Conservation (phyloP, 2,113 vertebrate species). For the Pelecanus crispus region DNA sequence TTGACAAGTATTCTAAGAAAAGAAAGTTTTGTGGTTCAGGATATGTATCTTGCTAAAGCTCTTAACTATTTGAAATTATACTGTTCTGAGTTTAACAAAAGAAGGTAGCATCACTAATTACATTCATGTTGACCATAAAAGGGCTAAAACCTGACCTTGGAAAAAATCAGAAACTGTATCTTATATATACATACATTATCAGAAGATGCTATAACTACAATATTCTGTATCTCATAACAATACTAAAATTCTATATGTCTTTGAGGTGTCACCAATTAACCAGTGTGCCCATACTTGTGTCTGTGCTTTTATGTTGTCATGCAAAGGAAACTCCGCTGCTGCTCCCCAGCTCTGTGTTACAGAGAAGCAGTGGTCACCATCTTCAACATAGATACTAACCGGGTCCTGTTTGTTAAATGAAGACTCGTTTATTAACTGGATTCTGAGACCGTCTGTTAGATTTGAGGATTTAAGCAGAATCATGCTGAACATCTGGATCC, state of each 20-base stretch:
- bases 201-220: not conserved
- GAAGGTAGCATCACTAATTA: not conserved
- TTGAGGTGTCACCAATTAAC: not conserved
- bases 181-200: not conserved
- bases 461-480: not conserved
- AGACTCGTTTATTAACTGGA: not conserved
- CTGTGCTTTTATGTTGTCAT: not conserved
- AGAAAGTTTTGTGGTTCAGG: not conserved
- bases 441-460: not conserved
- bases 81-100: not conserved
- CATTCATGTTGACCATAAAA: not conserved
- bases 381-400: not conserved
- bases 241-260: not conserved
- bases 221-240: not conserved
- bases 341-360: not conserved
- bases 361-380: not conserved
- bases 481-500: not conserved
- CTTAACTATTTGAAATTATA: not conserved
- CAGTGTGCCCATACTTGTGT: fast-evolving
- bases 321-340: not conserved
- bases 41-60: not conserved
- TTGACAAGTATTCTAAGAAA: not conserved
- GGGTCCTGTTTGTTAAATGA: not conserved
- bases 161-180: not conserved
- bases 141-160: not conserved